These are phyloP conservation scores for Cromileptes altivelis DNA, from an alignment of 2,113 vertebrate species.

Conservation along the genomic window DNA sequence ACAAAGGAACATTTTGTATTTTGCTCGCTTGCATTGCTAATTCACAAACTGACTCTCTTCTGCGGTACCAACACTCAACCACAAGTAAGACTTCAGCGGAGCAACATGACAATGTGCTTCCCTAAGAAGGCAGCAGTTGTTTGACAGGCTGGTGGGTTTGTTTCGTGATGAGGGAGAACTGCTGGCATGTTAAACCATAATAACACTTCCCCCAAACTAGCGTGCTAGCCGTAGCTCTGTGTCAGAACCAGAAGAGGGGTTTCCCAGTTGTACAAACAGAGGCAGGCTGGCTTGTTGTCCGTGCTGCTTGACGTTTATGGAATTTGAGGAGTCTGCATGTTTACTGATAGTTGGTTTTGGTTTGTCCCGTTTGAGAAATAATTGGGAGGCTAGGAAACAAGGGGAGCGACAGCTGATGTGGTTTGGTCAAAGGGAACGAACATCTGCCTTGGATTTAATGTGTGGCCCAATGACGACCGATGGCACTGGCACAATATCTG, in stretches of 20 bases:
- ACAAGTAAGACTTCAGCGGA: constrained; percentile 50
- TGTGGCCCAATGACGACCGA: constrained; percentile 69
- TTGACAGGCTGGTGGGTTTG: constrained; percentile 78
- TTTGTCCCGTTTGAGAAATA: constrained; percentile 74
- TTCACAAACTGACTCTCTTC: constrained; percentile 56
- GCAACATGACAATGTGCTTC: constrained; percentile 60
- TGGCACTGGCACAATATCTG: constrained; percentile 55
- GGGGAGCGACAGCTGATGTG: constrained; percentile 81
- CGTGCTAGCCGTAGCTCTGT: constrained; percentile 63
- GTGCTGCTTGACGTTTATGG: constrained; percentile 66
- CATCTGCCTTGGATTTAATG: constrained; percentile 83
- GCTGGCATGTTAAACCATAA: constrained; percentile 80
- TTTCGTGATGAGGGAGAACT: constrained; percentile 75
- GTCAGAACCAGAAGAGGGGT: constrained; percentile 63
- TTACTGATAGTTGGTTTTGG: constrained; percentile 78
- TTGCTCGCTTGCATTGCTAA: constrained; percentile 43
- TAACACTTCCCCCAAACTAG: constrained; percentile 67
- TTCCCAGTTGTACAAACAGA: constrained; percentile 72
- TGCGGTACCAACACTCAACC: constrained; percentile 30
- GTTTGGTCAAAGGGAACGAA: constrained; percentile 67
- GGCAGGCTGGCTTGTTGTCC: constrained; percentile 64
- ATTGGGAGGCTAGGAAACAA: constrained; percentile 68
- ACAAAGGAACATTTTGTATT: constrained; percentile 54
- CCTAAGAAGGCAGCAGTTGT: constrained; percentile 71
- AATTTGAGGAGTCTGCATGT: constrained; percentile 75